Evolutionary conservation across 2,888 invertebrate genomes (phyloP), one percentile per base, ranked within the genome.

Genomic region (Himalopsyche kuldschensis): DNA sequence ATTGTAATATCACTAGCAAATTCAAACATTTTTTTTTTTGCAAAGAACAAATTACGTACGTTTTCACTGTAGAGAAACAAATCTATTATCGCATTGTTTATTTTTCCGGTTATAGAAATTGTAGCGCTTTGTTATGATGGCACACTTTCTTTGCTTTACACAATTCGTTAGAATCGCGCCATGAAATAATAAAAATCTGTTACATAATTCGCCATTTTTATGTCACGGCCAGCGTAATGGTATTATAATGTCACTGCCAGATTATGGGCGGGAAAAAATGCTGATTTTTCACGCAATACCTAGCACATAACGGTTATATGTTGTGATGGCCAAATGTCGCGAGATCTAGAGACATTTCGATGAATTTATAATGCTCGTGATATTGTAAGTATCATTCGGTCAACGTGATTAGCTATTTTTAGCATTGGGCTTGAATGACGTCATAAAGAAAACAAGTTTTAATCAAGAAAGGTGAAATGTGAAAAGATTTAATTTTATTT

Each of bases 201-300:
- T 85, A 84, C 80, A 85, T 85, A 85, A 85, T 85, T 84, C 47
- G 75, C 35, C n/a, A 84, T 84, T 85, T 85, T 32, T 75, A 81
- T 84, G 85, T 85, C 85, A 85, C 81, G 85, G 85, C 79, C 85
- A 78, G n/a, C 31, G 63, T 41, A 30, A 75, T 80, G 80, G 47
- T 77, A 78, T 82, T 78, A 41, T 75, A 48, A 82, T 80, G 84
- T 84, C 84, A 82, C 78, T 80, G 84, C 76, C 80, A 80, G 78
- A 81, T 81, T 77, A 81, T 75, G 47, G 46, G 75, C 75, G 80
- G 48, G 48, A 31, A 81, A 80, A 32, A 79, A 79, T 79, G 47
- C 55, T 32, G 79, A 47, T 69, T 69, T 55, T 69, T 69, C 69
- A 69, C 69, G 69, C 69, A 30, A 69, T 69, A 27, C 24, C 69